Evolutionary conservation across 1,140 invertebrate genomes (phyloP), one percentile per base, ranked within the genome.

Genomic region (Calliopsis andreniformis): DNA sequence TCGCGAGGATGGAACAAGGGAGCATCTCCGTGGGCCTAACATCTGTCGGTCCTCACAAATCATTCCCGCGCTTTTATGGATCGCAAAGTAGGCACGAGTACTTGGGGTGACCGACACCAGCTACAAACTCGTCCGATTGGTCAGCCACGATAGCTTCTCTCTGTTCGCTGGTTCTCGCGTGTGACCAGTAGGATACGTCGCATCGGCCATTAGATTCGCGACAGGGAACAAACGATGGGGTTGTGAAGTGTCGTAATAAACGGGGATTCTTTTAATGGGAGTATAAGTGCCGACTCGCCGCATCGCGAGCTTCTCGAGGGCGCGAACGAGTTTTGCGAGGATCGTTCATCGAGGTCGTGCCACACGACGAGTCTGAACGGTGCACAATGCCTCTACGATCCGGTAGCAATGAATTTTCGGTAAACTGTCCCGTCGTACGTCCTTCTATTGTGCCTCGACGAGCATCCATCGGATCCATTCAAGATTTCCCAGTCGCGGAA

Each of bases 41-140:
- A 84, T 84, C 83, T 84, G 83, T 73, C 81, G 47, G 56, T 18
- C 56, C 61, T 70, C 81, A 80, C 81, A 84, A 84, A 84, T 84
- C 83, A 83, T 84, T 80, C 79, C 77, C 58, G 58, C 56, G 81
- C 53, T 51, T 66, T 71, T 69, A 67, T 59, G 61, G 67, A 83
- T 61, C 63, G 51, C 76, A 71, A 72, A 68, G 56, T 61, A 78
- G 78, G 73, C 72, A 84, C 77, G 64, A 80, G 81, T 42, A 80
- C n/a, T n/a, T 66, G 73, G 81, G 78, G 72, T 64, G 56, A 70
- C 71, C 67, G 25, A 55, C 78, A 69, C 63, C 39, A 64, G 42
- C 53, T 43, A 43, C 47, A 43, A 84, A 83, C 81, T 80, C 76
- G 82, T 83, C 72, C 51, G 78, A 77, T 80, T 78, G 81, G 78